Conservation (phyloP, 1,140 invertebrate genomes). For the Heliconius nattereri region DNA sequence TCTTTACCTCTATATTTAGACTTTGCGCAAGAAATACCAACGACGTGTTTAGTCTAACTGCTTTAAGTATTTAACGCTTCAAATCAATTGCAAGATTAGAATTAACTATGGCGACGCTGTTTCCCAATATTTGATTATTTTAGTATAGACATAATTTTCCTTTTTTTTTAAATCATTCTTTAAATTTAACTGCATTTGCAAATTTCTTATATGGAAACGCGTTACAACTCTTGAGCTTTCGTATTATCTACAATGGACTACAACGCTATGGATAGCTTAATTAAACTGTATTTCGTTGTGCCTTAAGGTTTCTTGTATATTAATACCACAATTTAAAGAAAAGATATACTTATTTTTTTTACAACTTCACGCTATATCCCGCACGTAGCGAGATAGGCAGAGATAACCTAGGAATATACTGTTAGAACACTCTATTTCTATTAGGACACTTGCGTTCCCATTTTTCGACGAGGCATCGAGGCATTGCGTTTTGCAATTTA, state of each 20-base stretch:
- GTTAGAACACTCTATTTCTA: no score
- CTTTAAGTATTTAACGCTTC: background rate
- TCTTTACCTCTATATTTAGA: background rate
- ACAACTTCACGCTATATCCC: no score
- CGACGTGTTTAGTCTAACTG: conserved; percentile 5
- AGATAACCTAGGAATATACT: no score
- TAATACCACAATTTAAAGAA: no score
- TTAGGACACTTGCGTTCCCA: no score
- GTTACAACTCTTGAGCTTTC: background rate
- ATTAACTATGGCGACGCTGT: background rate
- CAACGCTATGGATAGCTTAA: no score
- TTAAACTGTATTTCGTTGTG: background rate
- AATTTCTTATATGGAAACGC: background rate
- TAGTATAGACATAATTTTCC: no score
- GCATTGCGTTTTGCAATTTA: background rate
- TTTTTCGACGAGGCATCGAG: background rate
- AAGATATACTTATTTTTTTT: no score
- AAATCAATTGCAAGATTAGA: background rate
- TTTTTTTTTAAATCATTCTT: no score
- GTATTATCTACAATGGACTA: background rate
- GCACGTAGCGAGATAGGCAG: no score
- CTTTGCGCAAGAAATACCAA: background rate
- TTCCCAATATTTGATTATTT: no score
- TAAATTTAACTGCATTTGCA: background rate
- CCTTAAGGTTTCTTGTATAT: background rate